phyloP scores from a whole-genome alignment of 1,140 invertebrate genomes.

The Branchinecta lynchi region DNA sequence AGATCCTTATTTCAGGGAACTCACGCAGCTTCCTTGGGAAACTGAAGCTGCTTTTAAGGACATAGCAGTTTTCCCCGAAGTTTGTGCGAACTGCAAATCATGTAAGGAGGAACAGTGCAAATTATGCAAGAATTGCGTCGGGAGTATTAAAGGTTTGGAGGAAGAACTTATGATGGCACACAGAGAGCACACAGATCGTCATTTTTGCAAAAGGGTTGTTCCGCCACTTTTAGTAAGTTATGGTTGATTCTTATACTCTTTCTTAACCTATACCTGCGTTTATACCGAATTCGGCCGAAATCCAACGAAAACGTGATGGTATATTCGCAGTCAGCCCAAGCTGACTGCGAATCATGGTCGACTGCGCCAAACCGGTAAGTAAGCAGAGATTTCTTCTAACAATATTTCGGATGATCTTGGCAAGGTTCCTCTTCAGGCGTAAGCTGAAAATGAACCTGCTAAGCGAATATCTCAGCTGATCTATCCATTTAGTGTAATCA shows the following conservation, averaged over 20 bases:
- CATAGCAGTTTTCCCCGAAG: slow-evolving; percentile 52
- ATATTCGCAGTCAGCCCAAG: no score
- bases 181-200: slow-evolving; percentile 55
- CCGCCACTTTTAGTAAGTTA: slow-evolving; percentile 53
- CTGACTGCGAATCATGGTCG: no score
- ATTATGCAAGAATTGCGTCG: slow-evolving; percentile 60
- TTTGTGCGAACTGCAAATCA: slow-evolving; percentile 45
- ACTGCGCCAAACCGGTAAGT: no score
- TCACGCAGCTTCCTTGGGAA: slow-evolving; percentile 21
- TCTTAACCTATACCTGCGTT: background rate
- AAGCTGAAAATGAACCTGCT: no score
- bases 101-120: slow-evolving; percentile 42
- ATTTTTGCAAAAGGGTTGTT: slow-evolving; percentile 60
- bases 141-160: slow-evolving; percentile 41
- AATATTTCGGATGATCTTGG: no score
- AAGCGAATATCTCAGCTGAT: no score
- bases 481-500: no score
- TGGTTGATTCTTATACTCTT: background rate
- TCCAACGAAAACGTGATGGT: no score
- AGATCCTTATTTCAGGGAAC: no score
- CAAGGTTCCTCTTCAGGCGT: no score
- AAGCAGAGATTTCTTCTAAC: no score
- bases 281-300: background rate
- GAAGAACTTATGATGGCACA: slow-evolving; percentile 41
- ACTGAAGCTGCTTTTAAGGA: slow-evolving; percentile 55